These are phyloP conservation scores for Priocnemis perturbator DNA, from an alignment of 2,888 invertebrate genomes.

Conservation along the genomic window DNA sequence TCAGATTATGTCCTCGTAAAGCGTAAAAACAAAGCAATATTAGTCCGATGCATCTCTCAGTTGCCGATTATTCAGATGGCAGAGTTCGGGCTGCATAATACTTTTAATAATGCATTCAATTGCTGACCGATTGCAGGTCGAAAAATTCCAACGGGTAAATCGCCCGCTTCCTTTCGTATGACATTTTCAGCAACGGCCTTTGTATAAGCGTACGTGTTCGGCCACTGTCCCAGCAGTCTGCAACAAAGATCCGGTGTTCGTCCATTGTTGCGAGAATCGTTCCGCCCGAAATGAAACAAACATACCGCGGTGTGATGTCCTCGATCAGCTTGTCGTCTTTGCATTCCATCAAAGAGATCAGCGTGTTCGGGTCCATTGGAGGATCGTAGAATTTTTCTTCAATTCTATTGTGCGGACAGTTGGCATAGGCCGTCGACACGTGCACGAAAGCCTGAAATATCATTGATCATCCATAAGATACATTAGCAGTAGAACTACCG, in stretches of 20 bases:
- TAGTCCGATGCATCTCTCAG: no score
- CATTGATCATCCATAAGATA: constrained; percentile 5
- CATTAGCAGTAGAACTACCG: constrained; percentile 2
- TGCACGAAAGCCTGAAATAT: constrained; percentile 76
- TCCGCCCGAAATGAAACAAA: constrained; percentile 31
- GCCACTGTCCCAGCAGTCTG: constrained; percentile 84
- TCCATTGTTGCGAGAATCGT: background rate
- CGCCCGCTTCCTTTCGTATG: constrained; percentile 80
- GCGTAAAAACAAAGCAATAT: no score
- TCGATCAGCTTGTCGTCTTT: constrained; percentile 77
- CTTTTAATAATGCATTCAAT: background rate
- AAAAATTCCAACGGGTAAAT: constrained; percentile 88
- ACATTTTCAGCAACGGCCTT: constrained; percentile 92
- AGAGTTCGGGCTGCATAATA: no score
- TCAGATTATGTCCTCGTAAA: no score
- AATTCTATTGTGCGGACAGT: constrained; percentile 76
- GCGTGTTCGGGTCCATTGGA: constrained; percentile 76
- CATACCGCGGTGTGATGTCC: constrained; percentile 77
- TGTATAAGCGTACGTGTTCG: constrained; percentile 94
- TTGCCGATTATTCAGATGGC: no score
- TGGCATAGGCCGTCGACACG: constrained; percentile 80
- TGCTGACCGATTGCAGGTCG: constrained; percentile 88
- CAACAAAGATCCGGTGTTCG: background rate
- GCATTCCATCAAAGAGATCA: constrained; percentile 77
- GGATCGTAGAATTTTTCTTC: constrained; percentile 78